Percentiles rank a stretch among this genome's conserved stretches.
Evolutionary conservation across 2,888 invertebrate genomes (phyloP).

Genomic region (Baccha elongata): DNA sequence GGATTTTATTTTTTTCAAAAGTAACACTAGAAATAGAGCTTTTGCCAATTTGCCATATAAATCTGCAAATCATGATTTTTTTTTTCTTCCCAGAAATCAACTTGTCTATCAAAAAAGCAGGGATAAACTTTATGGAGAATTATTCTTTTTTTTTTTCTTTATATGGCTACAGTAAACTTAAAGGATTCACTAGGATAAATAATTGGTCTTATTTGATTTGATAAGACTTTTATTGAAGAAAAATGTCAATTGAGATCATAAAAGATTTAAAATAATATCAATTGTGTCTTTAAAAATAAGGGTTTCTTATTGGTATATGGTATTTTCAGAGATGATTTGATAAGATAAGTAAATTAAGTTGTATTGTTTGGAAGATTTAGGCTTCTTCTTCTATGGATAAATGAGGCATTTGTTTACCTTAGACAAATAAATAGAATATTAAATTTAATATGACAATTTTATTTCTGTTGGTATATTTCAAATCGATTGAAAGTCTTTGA

Average conservation of each 20-base stretch:
- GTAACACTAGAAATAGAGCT: slow-evolving; percentile 1
- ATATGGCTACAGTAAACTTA: not conserved
- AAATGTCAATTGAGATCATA: slow-evolving; percentile 21
- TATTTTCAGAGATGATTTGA: too few species aligned
- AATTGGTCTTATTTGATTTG: slow-evolving; percentile 4
- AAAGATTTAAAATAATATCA: slow-evolving; percentile 20
- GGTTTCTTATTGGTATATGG: slow-evolving; percentile 27
- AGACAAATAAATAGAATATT: too few species aligned
- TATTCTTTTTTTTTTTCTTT: not conserved
- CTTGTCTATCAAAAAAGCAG: not conserved
- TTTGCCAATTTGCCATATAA: slow-evolving; percentile 6
- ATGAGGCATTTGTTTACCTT: too few species aligned
- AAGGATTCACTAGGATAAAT: not conserved
- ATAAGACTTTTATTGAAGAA: slow-evolving; percentile 21
- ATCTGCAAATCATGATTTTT: not conserved
- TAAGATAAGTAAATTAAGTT: too few species aligned
- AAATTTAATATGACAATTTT: too few species aligned
- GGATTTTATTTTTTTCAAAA: not conserved
- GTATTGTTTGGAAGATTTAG: too few species aligned
- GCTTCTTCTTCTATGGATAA: too few species aligned
- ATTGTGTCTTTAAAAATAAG: slow-evolving; percentile 8
- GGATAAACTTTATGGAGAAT: not conserved
- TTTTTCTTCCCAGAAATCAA: not conserved
- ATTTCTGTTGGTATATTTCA: too few species aligned
- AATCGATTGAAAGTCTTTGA: too few species aligned